These are phyloP conservation scores for Glomeris maerens DNA, from an alignment of 1,140 invertebrate genomes.

Conservation along the genomic window DNA sequence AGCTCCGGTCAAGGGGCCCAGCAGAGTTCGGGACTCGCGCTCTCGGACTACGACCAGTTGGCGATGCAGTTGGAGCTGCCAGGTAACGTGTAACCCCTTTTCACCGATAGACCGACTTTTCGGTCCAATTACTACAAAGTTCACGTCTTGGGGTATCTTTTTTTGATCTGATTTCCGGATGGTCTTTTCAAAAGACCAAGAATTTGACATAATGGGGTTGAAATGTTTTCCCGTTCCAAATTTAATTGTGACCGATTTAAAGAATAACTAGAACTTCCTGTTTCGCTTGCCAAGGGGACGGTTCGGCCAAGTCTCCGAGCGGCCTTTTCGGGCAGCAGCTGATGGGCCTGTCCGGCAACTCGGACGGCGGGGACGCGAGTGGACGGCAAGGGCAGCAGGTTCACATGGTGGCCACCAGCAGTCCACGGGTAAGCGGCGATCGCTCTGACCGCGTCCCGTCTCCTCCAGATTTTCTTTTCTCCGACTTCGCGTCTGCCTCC, in stretches of 20 bases:
- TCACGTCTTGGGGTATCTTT: neutral
- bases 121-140: neutral
- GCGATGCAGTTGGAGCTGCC: conserved; percentile 3
- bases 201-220: neutral
- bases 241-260: neutral
- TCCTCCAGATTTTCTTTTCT: no score
- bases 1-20: neutral
- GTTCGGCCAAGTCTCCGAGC: conserved; percentile 8
- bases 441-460: neutral
- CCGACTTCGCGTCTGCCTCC: no score
- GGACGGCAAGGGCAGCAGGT: neutral
- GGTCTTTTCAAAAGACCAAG: neutral
- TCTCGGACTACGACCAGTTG: conserved; percentile 3
- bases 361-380: neutral
- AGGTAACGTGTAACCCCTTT: neutral
- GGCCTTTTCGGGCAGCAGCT: conserved; percentile 1
- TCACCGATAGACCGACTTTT: neutral
- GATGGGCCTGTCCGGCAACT: conserved; percentile 1
- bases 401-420: neutral
- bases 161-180: neutral
- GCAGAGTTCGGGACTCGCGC: neutral
- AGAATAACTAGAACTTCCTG: neutral
- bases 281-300: neutral
- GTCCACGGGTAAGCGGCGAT: neutral
- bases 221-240: no score